phyloP scores from a whole-genome alignment of 2,113 vertebrate genomes.

The Nematolebias whitei region DNA sequence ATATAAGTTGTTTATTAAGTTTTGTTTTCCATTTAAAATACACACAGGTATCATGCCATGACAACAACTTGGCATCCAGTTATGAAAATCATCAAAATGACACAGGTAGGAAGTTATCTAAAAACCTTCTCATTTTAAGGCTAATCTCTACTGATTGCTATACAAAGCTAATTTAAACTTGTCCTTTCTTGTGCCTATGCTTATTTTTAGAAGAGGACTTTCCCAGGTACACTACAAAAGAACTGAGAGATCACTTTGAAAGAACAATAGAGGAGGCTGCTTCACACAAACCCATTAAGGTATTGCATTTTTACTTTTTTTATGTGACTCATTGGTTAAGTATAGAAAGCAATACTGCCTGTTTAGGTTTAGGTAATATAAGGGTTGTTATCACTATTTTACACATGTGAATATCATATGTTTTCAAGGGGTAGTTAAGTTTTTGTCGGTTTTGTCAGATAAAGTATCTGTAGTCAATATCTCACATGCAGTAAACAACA shows the following conservation, averaged over 20 bases:
- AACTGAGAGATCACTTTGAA: conserved; percentile 92
- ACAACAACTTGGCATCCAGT: conserved; percentile 55
- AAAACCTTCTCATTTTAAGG: background rate
- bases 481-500: too few relatives aligned
- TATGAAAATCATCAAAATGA: conserved; percentile 77
- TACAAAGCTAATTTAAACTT: background rate
- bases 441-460: too few relatives aligned
- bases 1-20: background rate
- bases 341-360: background rate
- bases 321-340: background rate
- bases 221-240: conserved; percentile 87
- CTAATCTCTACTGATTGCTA: background rate
- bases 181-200: conserved; percentile 39
- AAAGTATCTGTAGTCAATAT: too few relatives aligned
- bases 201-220: conserved; percentile 82
- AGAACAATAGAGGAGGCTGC: conserved; percentile 84
- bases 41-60: conserved; percentile 63
- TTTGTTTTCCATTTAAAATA: conserved; percentile 14
- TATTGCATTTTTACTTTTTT: conserved; percentile 49
- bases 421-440: too few relatives aligned
- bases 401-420: background rate
- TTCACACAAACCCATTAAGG: conserved; percentile 87
- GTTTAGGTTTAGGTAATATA: background rate
- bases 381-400: background rate
- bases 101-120: conserved; percentile 58